A percentile compares a stretch with the other conserved stretches of the same genome.
phyloP scores from a whole-genome alignment of 2,888 invertebrate genomes.

The Glyphotaelius pellucidus region DNA sequence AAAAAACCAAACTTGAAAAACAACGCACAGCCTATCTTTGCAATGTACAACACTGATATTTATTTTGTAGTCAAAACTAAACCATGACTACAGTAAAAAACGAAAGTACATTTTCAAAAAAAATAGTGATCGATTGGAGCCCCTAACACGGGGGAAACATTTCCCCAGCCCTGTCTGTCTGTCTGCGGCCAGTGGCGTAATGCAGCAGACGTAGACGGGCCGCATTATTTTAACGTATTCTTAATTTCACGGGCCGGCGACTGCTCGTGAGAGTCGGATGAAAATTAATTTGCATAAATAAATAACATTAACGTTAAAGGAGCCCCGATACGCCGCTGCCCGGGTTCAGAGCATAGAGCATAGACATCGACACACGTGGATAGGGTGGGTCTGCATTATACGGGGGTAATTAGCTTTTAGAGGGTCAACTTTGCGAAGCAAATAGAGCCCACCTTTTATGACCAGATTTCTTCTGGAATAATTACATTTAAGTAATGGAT shows the following conservation, averaged over 20 bases:
- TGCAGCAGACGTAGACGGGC: constrained; percentile 36
- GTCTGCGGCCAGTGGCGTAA: constrained; percentile 35
- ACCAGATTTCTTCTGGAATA: neutral
- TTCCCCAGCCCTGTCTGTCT: neutral
- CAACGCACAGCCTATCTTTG: too few species aligned
- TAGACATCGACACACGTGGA: neutral
- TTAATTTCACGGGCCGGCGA: constrained; percentile 64
- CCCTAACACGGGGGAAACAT: neutral
- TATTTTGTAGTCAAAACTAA: neutral
- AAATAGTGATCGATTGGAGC: neutral
- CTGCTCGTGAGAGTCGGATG: constrained; percentile 53
- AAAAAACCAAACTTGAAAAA: too few species aligned
- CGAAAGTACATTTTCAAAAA: neutral
- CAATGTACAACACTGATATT: too few species aligned
- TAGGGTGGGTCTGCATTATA: neutral
- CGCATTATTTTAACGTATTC: constrained; percentile 64
- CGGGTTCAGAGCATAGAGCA: neutral
- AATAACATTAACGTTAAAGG: constrained; percentile 64
- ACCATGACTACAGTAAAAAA: neutral
- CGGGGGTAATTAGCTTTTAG: neutral
- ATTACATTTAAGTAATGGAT: neutral
- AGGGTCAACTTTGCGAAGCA: neutral
- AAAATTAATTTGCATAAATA: constrained; percentile 66
- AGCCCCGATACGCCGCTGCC: constrained; percentile 26
- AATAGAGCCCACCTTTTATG: neutral